Conservation (phyloP, 1,140 invertebrate genomes). For the Copidosoma floridanum region DNA sequence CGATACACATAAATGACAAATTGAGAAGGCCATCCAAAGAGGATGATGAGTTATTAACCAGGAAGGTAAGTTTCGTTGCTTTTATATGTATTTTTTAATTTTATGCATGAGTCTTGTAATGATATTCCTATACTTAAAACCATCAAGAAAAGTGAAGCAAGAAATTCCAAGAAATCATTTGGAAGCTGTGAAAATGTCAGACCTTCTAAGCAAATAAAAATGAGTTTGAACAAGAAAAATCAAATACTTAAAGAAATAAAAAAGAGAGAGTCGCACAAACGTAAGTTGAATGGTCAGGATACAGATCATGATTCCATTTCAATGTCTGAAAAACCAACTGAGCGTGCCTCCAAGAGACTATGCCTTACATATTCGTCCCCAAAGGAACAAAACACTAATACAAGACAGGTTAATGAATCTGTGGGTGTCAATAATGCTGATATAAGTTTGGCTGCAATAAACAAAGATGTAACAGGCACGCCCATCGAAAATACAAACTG, state of each 20-base stretch:
- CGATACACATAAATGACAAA: constrained; percentile 27
- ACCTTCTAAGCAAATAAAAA: constrained; percentile 33
- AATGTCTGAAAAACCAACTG: neutral
- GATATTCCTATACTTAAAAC: constrained; percentile 7
- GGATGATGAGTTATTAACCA: neutral
- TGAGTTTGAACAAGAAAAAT: constrained; percentile 12
- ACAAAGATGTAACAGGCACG: constrained; percentile 51
- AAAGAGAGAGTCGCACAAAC: constrained; percentile 10
- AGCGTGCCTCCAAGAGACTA: too few relatives aligned
- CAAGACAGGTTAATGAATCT: too few relatives aligned
- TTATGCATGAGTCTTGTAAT: neutral
- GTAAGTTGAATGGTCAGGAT: constrained; percentile 28
- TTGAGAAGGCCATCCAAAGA: constrained; percentile 27
- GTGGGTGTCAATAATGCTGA: constrained; percentile 25
- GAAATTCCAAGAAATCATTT: constrained; percentile 29
- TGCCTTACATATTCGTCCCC: too few relatives aligned
- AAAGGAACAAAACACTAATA: too few relatives aligned
- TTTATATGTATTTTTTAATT: neutral
- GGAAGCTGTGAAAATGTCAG: constrained; percentile 27
- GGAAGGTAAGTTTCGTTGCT: neutral
- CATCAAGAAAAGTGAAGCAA: constrained; percentile 17
- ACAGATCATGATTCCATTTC: neutral
- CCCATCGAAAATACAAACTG: constrained; percentile 47
- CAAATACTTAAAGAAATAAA: neutral
- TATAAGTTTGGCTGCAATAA: constrained; percentile 40